These are phyloP conservation scores for Phoxinus dragarum DNA, from an alignment of 2,797 vertebrate genomes.

Conservation along the genomic window DNA sequence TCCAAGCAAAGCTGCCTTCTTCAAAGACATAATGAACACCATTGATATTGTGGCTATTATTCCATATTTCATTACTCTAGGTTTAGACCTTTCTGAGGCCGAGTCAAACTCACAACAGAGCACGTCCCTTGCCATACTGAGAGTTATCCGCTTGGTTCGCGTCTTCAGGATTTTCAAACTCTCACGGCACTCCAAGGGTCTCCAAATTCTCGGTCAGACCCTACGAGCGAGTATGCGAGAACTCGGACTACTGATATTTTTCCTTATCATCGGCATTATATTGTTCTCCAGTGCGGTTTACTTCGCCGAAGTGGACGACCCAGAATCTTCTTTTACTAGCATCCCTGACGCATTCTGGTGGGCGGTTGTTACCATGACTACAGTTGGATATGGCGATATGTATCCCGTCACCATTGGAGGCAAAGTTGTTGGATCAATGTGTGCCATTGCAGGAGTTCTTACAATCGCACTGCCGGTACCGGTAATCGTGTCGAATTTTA, in stretches of 20 bases:
- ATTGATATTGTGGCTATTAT: conserved; percentile 93
- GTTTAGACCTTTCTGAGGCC: conserved; percentile 85
- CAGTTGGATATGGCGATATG: conserved; percentile 97
- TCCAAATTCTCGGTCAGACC: conserved; percentile 90
- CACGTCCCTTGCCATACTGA: conserved; percentile 88
- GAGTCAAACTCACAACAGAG: conserved; percentile 87
- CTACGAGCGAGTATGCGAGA: conserved; percentile 90
- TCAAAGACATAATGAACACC: conserved; percentile 94
- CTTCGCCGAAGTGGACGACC: conserved; percentile 92
- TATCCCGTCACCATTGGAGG: conserved; percentile 92
- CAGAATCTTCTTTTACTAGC: conserved; percentile 86
- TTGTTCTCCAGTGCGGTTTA: conserved; percentile 95
- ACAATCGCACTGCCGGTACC: conserved; percentile 94
- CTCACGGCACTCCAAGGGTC: conserved; percentile 90
- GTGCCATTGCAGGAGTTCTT: conserved; percentile 92
- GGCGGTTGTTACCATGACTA: conserved; percentile 98
- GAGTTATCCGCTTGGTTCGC: conserved; percentile 88
- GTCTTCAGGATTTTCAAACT: conserved; percentile 94
- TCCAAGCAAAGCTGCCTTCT: conserved; percentile 92
- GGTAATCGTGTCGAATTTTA: conserved; percentile 97
- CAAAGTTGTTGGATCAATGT: conserved; percentile 94
- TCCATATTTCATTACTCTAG: conserved; percentile 91
- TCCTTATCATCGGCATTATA: conserved; percentile 91
- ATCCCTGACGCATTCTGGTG: conserved; percentile 97
- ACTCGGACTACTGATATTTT: conserved; percentile 92